phyloP scores from a whole-genome alignment of 1,140 invertebrate species.

The Saxidomus purpurata region DNA sequence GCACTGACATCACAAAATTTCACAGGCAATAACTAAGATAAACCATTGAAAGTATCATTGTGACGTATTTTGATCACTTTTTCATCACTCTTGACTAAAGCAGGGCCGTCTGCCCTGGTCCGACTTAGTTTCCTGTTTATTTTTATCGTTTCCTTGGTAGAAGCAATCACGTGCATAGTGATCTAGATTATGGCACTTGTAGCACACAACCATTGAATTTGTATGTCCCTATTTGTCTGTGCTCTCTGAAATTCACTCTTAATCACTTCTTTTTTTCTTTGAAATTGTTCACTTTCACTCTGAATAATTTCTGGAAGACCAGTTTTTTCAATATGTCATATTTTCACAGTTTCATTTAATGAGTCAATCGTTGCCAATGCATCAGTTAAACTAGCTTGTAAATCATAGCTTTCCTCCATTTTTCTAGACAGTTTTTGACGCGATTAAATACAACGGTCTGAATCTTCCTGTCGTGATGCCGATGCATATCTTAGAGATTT shows the following conservation, averaged over 20 bases:
- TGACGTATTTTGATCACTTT: background rate
- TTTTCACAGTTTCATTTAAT: background rate
- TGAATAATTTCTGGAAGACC: background rate
- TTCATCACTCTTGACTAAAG: conserved; percentile 13
- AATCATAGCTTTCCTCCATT: background rate
- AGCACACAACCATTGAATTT: no score
- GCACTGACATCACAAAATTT: conserved; percentile 1
- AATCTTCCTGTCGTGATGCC: background rate
- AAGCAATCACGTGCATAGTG: no score
- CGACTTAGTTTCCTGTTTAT: conserved; percentile 34
- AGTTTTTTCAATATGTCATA: background rate
- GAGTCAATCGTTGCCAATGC: background rate
- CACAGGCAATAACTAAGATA: background rate
- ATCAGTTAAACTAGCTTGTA: background rate
- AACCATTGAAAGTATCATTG: background rate
- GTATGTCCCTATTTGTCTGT: no score
- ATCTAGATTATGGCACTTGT: no score
- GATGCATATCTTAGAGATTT: background rate
- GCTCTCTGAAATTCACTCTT: no score
- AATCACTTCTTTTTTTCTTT: no score
- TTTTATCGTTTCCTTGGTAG: no score
- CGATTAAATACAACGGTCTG: background rate
- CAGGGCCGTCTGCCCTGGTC: conserved; percentile 38
- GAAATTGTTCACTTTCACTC: no score
- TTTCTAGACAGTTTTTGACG: background rate